Conservation (phyloP, 2,113 vertebrate species). For the Cryptotis parvus region DNA sequence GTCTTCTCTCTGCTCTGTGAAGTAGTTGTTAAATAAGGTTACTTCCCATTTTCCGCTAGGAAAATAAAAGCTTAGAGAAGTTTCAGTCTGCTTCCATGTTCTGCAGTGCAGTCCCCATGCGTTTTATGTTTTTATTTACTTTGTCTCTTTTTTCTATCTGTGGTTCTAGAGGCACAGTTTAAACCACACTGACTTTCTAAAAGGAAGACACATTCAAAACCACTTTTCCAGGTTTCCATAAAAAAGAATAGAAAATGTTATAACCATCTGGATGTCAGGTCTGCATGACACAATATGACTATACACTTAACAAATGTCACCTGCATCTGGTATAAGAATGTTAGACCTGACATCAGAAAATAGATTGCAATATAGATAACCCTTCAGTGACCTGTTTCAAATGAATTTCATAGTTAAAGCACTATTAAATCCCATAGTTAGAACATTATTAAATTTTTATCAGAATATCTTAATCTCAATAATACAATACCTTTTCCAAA, state of each 20-base stretch:
- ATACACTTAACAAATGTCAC: too few relatives aligned
- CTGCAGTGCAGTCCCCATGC: background rate
- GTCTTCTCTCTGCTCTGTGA: background rate
- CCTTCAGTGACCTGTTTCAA: background rate
- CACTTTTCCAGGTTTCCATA: background rate
- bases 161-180: too few relatives aligned
- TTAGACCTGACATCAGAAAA: background rate
- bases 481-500: background rate
- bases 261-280: too few relatives aligned
- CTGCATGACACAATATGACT: too few relatives aligned
- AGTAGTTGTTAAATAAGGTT: background rate
- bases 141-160: background rate
- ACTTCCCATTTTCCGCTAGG: constrained; percentile 29
- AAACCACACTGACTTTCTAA: background rate
- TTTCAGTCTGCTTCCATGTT: background rate
- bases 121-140: background rate
- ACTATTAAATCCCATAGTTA: background rate
- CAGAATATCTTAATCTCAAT: background rate
- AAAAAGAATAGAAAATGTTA: background rate
- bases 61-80: constrained; percentile 34
- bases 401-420: background rate
- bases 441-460: constrained; percentile 37
- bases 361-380: background rate
- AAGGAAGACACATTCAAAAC: background rate
- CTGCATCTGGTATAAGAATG: too few relatives aligned